Evolutionary conservation across 1,140 invertebrate species (phyloP), one percentile per base, ranked within the genome.

Genomic region (Samia ricini): DNA sequence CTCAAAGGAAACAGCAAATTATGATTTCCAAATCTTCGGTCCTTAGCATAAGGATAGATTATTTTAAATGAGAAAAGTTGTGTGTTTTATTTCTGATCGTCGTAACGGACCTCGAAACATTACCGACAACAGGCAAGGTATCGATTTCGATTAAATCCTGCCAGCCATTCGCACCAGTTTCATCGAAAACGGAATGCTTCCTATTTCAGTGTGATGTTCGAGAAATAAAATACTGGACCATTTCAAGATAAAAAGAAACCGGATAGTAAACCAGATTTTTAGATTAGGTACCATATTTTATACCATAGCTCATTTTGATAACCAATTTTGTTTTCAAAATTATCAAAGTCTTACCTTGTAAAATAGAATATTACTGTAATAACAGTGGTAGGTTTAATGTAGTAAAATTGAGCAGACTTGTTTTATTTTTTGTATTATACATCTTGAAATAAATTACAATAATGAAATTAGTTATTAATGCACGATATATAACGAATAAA

Each of bases 1-100:
- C 26, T 4, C 10, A 8, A 10, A 36, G 10, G 33, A 36, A 36
- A 36, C 2, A 36, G 12, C 1, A n/a, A n/a, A 42, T 15, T 42
- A 4, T 42, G 12, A 12, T 42, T 42, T 42, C 4, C 33, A 42
- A 42, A 10, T 12, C 33, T 42, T 15, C 4, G 0, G 33, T 42
- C 7, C n/a, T 15, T 10, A 74, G 77, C 73, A 70, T 80, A 79
- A 80, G 77, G 75, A 80, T 60, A 72, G 76, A 83, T 83, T 77
- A 77, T 72, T 74, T 62, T 72, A 74, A 81, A 84, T 77, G 76
- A 73, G 66, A 81, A 80, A 81, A 83, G 76, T 77, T 80, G 82
- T 76, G 20, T 73, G 66, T 76, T 73, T 72, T 75, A 74, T 12
- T 42, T 79, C 74, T 66, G 70, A 75, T 77, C 63, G 55, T 60